These are phyloP conservation scores for Drosophila picticornis DNA, from an alignment of 2,888 invertebrate species.

Conservation along the genomic window DNA sequence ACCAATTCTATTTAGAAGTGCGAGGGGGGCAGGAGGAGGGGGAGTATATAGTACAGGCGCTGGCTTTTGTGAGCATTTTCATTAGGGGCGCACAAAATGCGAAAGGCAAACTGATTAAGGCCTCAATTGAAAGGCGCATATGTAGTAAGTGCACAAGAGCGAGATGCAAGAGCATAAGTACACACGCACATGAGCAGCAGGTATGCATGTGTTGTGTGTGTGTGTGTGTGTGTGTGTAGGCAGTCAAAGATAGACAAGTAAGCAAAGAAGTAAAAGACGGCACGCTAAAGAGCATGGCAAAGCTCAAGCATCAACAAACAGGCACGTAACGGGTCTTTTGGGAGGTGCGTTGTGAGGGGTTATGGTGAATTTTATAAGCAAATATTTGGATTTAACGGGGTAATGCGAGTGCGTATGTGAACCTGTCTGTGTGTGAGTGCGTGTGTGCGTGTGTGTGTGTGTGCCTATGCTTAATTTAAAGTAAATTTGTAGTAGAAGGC, in stretches of 20 bases:
- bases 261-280: slow-evolving; percentile 7
- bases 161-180: slow-evolving; percentile 28
- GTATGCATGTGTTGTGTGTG: background rate
- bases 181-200: slow-evolving; percentile 12
- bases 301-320: slow-evolving; percentile 63
- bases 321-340: slow-evolving; percentile 45
- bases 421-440: background rate
- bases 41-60: background rate
- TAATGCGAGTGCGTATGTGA: slow-evolving; percentile 19
- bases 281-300: slow-evolving; percentile 36
- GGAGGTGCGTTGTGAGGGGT: slow-evolving; percentile 5
- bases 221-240: background rate
- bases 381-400: slow-evolving; percentile 77
- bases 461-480: slow-evolving; percentile 55
- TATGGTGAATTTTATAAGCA: slow-evolving; percentile 68
- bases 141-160: slow-evolving; percentile 35
- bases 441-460: background rate
- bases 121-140: slow-evolving; percentile 60
- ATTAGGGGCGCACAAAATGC: slow-evolving; percentile 66
- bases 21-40: background rate
- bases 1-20: slow-evolving; percentile 65
- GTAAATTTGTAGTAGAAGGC: slow-evolving; percentile 42
- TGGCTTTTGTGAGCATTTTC: slow-evolving; percentile 57
- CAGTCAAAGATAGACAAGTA: slow-evolving; percentile 16
- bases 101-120: slow-evolving; percentile 78